Evolutionary conservation across 2,797 vertebrate genomes (phyloP).

Genomic region (Ctenopoma multispine): DNA sequence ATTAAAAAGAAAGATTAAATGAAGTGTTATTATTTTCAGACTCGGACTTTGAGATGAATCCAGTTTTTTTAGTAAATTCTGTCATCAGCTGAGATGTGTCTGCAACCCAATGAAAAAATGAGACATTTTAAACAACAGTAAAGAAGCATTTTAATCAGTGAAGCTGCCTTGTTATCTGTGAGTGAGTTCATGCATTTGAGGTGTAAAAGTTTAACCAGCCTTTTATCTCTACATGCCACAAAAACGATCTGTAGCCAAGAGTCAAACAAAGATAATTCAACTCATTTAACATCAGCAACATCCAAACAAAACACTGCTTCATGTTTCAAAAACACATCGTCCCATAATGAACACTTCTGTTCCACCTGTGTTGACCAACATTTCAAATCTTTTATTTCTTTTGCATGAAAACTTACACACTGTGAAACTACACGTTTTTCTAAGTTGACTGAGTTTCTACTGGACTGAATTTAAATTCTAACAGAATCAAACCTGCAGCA

Average conservation of each 20-base stretch:
- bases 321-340: slow-evolving; percentile 11
- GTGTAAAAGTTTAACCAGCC: too few relatives aligned
- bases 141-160: too few relatives aligned
- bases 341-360: not conserved
- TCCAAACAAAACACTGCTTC: slow-evolving; percentile 9
- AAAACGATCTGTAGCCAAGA: not conserved
- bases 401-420: not conserved
- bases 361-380: not conserved
- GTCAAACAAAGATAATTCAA: slow-evolving; percentile 37
- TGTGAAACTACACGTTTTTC: not conserved
- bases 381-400: not conserved
- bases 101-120: too few relatives aligned
- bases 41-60: too few relatives aligned
- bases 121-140: too few relatives aligned
- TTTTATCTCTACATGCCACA: not conserved
- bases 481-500: slow-evolving; percentile 9
- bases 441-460: slow-evolving; percentile 18
- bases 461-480: not conserved
- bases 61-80: too few relatives aligned
- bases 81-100: too few relatives aligned
- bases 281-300: slow-evolving; percentile 13
- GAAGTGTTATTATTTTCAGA: too few relatives aligned
- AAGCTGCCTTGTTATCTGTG: not conserved
- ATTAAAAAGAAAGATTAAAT: too few relatives aligned
- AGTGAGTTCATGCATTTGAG: not conserved